Base-by-base conservation (phyloP, 2,113 vertebrate genomes). In the Hemibagrus wyckioides region DNA sequence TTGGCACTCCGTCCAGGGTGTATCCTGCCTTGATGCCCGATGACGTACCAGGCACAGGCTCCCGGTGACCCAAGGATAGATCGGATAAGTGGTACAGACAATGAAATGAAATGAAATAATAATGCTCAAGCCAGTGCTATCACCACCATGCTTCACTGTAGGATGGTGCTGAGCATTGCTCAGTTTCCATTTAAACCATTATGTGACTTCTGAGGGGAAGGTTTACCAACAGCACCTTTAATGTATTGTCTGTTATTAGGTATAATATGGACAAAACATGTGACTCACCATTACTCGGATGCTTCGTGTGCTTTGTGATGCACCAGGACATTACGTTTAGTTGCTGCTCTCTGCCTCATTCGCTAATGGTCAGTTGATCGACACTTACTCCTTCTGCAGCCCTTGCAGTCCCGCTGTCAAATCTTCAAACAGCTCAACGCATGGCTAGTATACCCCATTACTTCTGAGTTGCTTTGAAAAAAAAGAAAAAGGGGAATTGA, bases 391-490 rank as follows among this genome's bases (percentile, higher is more conserved):
- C 75, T 50, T 77, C 44, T 50, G 25, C 25, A 50, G 44, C 44
- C 50, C 75, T 77, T 50, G 44, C 44, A 30, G 75, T 77, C 30
- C 50, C 30, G 11, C 30, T 80, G 50, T 80, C 48, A 79, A 63
- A 41, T 63, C 23, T 39, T 82, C 39, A 94, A 95, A 95, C 93
- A 94, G 91, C 48, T 54, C 91, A 90, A 90, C 76, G 88, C 88
- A 39, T 88, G 75, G 91, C 91, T 33, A 23, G 82, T 50, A 23
- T 63, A 48, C 11, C 25, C 25, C 6, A 14, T 65, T 10, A 30
- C 61, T 50, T 83, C 39, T 65, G 28, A 67, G 41, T 48, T 48
- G 59, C 25, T 63, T 61, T n/a, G 10, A 39, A 56, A 59, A 83
- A 44, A 81, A 82, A 33, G 36, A 41, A 33, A 21, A 48, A 48